These are phyloP conservation scores for Spodoptera littoralis DNA, from an alignment of 2,888 invertebrate genomes.

Conservation along the genomic window DNA sequence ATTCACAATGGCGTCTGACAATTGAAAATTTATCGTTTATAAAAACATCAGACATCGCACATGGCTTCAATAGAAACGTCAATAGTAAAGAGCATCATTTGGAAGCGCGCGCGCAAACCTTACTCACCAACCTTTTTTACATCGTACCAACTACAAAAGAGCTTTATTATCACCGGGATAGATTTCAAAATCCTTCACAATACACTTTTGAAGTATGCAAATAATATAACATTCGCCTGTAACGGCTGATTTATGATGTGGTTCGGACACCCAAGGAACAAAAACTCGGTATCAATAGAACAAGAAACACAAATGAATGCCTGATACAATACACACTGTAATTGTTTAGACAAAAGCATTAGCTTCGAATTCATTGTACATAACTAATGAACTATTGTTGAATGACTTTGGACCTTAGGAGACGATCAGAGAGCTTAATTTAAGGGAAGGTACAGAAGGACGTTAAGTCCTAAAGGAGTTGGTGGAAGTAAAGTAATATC, in stretches of 20 bases:
- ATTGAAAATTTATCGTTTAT: conserved; percentile 82
- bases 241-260: conserved; percentile 86
- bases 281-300: conserved; percentile 83
- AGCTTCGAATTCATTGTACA: conserved; percentile 48
- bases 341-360: conserved; percentile 86
- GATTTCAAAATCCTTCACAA: conserved; percentile 57
- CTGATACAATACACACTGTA: conserved; percentile 84
- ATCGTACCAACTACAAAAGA: conserved; percentile 20
- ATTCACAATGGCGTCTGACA: conserved; percentile 74
- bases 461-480: conserved; percentile 50
- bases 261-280: conserved; percentile 85
- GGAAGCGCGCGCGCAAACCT: conserved; percentile 71
- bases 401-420: conserved; percentile 50
- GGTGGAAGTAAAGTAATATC: conserved; percentile 66
- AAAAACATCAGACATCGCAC: conserved; percentile 78
- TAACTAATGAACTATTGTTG: conserved; percentile 49
- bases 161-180: conserved; percentile 43
- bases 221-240: conserved; percentile 64
- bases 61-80: conserved; percentile 79
- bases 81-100: conserved; percentile 79
- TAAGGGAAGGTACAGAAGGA: conserved; percentile 8
- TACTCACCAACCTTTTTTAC: conserved; percentile 43
- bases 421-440: conserved; percentile 4
- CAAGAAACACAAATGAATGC: conserved; percentile 86
- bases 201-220: conserved; percentile 52